Conservation (phyloP, 2,888 invertebrate genomes). For the Halocaridina rubra region DNA sequence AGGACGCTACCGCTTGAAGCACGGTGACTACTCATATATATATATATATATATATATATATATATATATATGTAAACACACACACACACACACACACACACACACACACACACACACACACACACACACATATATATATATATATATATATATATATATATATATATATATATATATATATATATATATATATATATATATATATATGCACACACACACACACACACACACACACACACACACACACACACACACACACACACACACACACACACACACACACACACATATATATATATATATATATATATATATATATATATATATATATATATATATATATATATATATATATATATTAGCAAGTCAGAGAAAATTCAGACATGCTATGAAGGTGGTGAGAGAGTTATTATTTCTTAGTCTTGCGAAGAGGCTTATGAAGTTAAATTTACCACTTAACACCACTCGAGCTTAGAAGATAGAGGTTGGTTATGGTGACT, state of each 20-base stretch:
- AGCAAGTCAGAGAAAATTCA: no score
- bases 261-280: neutral
- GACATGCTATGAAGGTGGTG: no score
- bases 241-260: neutral
- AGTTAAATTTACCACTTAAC: no score
- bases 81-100: conserved; percentile 1
- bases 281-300: neutral
- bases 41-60: conserved; percentile 24
- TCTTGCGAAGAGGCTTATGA: no score
- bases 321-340: neutral
- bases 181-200: conserved; percentile 32
- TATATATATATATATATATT: neutral
- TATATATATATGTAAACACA: no score
- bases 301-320: neutral
- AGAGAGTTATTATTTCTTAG: no score
- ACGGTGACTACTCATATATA: neutral
- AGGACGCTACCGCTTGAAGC: no score
- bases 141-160: conserved; percentile 26
- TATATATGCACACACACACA: neutral
- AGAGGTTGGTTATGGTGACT: no score
- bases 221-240: conserved; percentile 21
- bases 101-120: conserved; percentile 12
- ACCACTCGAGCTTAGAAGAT: no score
- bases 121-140: conserved; percentile 37
- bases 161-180: conserved; percentile 7